Conservation (phyloP, 2,797 vertebrate genomes). For the Sebastes jordani region DNA sequence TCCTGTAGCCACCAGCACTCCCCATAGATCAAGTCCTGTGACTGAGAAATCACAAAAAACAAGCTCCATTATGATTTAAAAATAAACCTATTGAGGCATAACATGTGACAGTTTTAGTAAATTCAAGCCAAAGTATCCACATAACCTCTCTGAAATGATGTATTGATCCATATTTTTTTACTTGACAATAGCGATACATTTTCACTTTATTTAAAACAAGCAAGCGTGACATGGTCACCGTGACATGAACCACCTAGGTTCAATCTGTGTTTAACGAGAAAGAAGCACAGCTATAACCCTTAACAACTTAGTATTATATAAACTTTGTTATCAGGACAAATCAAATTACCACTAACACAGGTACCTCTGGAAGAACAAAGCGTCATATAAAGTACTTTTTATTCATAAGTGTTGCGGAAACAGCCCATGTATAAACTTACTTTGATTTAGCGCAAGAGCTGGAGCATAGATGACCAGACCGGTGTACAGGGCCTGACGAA, state of each 20-base stretch:
- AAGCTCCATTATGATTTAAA: neutral
- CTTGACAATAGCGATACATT: no score
- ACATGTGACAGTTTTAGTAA: neutral
- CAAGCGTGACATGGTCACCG: neutral
- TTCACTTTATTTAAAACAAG: neutral
- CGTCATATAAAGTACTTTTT: neutral
- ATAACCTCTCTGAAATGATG: neutral
- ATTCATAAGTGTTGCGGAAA: neutral
- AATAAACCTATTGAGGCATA: neutral
- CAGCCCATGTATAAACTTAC: conserved; percentile 67
- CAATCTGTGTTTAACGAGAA: neutral
- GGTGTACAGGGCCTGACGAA: conserved; percentile 81
- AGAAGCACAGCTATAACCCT: neutral
- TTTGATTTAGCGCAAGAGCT: conserved; percentile 86
- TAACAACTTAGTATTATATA: neutral
- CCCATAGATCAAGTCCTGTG: conserved; percentile 85
- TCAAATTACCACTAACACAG: neutral
- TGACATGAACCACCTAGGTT: neutral
- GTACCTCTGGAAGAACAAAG: neutral
- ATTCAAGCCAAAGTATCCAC: neutral
- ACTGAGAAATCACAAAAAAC: conserved; percentile 64
- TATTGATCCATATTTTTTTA: neutral
- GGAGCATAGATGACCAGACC: conserved; percentile 87
- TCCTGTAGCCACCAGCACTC: conserved; percentile 85
- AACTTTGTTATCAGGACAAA: neutral